These are phyloP conservation scores for Mimas tiliae DNA, from an alignment of 2,888 invertebrate genomes.

Conservation along the genomic window DNA sequence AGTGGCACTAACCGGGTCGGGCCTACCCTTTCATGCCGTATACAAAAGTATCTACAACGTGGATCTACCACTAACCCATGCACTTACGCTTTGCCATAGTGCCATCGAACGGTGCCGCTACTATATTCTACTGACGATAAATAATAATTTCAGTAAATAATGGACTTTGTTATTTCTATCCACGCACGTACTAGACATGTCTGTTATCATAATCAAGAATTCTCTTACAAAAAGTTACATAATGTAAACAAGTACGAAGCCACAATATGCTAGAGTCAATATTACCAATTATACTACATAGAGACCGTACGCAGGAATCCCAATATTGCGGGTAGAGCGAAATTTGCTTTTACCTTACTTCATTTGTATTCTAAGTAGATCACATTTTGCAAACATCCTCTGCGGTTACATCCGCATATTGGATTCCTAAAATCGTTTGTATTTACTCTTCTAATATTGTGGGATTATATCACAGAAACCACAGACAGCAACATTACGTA, in stretches of 20 bases:
- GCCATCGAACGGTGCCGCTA: too few species aligned
- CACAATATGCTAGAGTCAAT: constrained; percentile 8
- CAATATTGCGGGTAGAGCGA: constrained; percentile 21
- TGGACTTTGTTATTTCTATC: background rate
- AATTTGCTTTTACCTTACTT: constrained; percentile 27
- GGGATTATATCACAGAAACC: too few species aligned
- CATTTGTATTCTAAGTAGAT: constrained; percentile 30
- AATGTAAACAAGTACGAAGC: background rate
- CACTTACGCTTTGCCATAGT: too few species aligned
- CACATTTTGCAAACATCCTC: constrained; percentile 27
- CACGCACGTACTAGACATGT: background rate
- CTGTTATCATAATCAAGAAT: background rate
- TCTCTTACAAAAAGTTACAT: background rate
- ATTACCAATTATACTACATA: constrained; percentile 16
- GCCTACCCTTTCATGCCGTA: too few species aligned
- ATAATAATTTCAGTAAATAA: too few species aligned
- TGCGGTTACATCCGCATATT: constrained; percentile 31
- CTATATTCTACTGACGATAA: too few species aligned
- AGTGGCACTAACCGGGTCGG: too few species aligned
- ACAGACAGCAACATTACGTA: constrained; percentile 6
- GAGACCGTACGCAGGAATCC: constrained; percentile 8
- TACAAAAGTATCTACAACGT: too few species aligned
- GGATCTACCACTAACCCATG: too few species aligned
- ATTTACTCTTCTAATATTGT: constrained; percentile 28
- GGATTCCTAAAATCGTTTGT: constrained; percentile 28